These are phyloP conservation scores for Anagyrus pseudococci DNA, from an alignment of 2,888 invertebrate genomes.

Conservation along the genomic window DNA sequence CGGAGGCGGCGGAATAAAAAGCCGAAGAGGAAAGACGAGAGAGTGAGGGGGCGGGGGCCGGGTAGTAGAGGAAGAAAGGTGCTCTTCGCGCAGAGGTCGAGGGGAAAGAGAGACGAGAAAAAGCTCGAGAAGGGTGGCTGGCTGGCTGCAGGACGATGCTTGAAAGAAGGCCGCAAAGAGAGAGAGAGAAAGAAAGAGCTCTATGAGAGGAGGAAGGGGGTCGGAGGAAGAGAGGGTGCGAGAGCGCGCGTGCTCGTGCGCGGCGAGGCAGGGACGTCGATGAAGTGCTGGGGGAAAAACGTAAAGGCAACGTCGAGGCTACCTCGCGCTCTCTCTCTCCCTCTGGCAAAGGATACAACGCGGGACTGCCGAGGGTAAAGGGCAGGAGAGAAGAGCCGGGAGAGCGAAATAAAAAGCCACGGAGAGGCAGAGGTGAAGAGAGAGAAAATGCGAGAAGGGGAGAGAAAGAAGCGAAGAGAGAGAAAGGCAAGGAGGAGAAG, in stretches of 20 bases:
- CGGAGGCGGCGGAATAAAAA: too few species aligned
- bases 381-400: too few species aligned
- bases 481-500: conserved; percentile 29
- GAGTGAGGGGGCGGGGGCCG: too few species aligned
- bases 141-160: conserved; percentile 13
- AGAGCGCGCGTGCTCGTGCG: neutral
- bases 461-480: conserved; percentile 28
- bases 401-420: conserved; percentile 39
- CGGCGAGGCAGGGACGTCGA: neutral
- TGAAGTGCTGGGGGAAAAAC: too few species aligned
- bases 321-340: too few species aligned
- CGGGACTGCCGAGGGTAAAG: too few species aligned
- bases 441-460: conserved; percentile 9
- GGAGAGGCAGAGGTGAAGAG: conserved; percentile 35
- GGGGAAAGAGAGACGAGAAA: conserved; percentile 7
- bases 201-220: too few species aligned
- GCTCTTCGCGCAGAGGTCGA: too few species aligned
- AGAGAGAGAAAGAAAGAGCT: conserved; percentile 41
- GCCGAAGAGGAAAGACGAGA: too few species aligned
- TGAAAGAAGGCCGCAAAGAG: conserved; percentile 16
- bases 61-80: too few species aligned
- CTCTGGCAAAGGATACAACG: too few species aligned
- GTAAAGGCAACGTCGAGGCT: too few species aligned
- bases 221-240: conserved; percentile 30
- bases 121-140: conserved; percentile 27